Evolutionary conservation across 2,888 invertebrate species (phyloP).

Genomic region (Agrotis exclamationis): DNA sequence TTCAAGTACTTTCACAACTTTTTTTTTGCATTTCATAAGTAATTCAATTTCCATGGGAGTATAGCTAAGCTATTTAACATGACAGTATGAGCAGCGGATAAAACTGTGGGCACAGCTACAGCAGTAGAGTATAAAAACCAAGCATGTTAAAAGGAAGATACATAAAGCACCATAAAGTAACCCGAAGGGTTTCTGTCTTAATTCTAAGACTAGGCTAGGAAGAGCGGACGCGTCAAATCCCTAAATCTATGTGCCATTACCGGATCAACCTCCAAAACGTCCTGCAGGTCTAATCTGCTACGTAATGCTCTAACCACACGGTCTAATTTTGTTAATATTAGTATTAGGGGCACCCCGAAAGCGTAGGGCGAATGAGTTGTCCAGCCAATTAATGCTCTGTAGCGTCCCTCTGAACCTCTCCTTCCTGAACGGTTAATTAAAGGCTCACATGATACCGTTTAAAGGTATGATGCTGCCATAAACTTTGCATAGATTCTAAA

Average conservation of each 20-base stretch:
- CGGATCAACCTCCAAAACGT: slow-evolving; percentile 9
- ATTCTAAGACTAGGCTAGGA: slow-evolving; percentile 20
- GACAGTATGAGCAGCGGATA: too few species aligned
- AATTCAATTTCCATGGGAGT: too few species aligned
- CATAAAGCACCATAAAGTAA: slow-evolving; percentile 19
- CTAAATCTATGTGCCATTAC: slow-evolving; percentile 33
- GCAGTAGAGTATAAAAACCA: background rate
- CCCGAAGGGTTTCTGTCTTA: slow-evolving; percentile 9
- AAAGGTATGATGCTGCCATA: slow-evolving; percentile 46
- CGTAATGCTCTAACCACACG: slow-evolving; percentile 45
- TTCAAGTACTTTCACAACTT: too few species aligned
- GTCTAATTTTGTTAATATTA: slow-evolving; percentile 60
- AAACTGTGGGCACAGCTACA: too few species aligned
- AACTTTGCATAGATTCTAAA: slow-evolving; percentile 35
- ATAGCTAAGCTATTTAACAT: too few species aligned
- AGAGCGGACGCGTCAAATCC: slow-evolving; percentile 26
- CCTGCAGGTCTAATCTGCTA: slow-evolving; percentile 32
- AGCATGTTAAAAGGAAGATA: background rate
- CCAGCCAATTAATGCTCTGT: slow-evolving; percentile 51
- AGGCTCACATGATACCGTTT: slow-evolving; percentile 52
- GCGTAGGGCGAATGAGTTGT: slow-evolving; percentile 43
- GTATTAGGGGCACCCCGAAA: slow-evolving; percentile 32
- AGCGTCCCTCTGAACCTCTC: slow-evolving; percentile 23
- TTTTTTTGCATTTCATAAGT: too few species aligned
- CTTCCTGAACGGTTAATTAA: slow-evolving; percentile 50